A percentile compares a stretch with the other conserved stretches of the same genome.
Evolutionary conservation across 2,113 vertebrate species (phyloP).

Genomic region (Butorides virescens): DNA sequence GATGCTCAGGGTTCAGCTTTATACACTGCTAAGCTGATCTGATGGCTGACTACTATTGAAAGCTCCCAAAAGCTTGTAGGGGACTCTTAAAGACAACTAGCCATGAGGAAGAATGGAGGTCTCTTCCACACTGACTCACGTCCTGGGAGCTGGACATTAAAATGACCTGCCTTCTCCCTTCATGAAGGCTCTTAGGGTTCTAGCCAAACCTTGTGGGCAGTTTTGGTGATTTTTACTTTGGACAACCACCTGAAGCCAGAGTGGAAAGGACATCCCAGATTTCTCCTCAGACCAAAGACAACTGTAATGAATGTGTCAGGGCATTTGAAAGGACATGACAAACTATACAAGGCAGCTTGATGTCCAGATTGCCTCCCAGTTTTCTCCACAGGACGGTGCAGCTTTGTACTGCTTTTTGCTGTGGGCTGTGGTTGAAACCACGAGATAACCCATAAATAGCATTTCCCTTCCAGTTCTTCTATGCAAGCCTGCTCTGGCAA

Average conservation of each 20-base stretch:
- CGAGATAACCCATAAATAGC: neutral
- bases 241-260: neutral
- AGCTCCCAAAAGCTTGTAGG: neutral
- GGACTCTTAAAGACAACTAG: neutral
- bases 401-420: neutral
- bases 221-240: neutral
- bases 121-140: neutral
- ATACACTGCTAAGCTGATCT: neutral
- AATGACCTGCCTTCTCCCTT: neutral
- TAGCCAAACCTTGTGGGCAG: rapidly evolving
- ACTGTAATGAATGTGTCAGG: neutral
- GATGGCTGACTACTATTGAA: neutral
- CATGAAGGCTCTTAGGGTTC: neutral
- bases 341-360: neutral
- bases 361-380: neutral
- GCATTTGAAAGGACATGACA: neutral
- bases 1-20: neutral
- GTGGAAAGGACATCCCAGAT: neutral
- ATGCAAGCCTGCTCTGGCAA: neutral
- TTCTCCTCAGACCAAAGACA: neutral
- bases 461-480: neutral
- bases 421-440: neutral
- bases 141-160: neutral
- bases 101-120: neutral
- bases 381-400: neutral